These are phyloP conservation scores for Oenanthe oenanthe DNA, from an alignment of 2,113 vertebrate species.

Conservation along the genomic window DNA sequence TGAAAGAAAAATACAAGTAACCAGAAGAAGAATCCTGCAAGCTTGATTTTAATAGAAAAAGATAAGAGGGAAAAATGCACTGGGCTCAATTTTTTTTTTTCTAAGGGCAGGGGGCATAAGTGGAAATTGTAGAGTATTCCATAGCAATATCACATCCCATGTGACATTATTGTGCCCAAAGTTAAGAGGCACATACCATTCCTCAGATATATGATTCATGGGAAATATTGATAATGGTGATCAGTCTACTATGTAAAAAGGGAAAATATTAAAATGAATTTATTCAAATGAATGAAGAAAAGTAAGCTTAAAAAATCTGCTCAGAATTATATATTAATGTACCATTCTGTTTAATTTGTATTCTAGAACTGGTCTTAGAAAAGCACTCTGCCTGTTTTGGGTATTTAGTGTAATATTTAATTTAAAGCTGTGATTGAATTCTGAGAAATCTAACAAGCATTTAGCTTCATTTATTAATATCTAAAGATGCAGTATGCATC, in stretches of 20 bases:
- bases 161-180: neutral
- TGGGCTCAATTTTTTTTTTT: neutral
- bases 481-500: slow-evolving; percentile 25
- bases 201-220: slow-evolving; percentile 1
- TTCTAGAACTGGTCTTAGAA: neutral
- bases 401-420: slow-evolving; percentile 45
- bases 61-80: neutral
- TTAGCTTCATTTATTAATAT: slow-evolving; percentile 53
- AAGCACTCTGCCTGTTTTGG: neutral
- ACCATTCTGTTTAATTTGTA: neutral
- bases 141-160: neutral
- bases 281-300: neutral
- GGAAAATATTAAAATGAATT: neutral
- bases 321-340: neutral
- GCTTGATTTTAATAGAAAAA: neutral
- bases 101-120: neutral
- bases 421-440: slow-evolving; percentile 51
- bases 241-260: neutral
- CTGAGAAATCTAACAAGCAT: slow-evolving; percentile 45
- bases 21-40: neutral
- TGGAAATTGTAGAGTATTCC: neutral
- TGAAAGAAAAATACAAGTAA: neutral
- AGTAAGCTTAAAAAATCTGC: neutral
- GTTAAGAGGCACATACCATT: neutral
- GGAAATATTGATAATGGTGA: neutral